Percentiles rank a stretch among this genome's conserved stretches.
These are phyloP conservation scores for Serripes groenlandicus DNA, from an alignment of 2,888 invertebrate genomes.

Conservation along the genomic window DNA sequence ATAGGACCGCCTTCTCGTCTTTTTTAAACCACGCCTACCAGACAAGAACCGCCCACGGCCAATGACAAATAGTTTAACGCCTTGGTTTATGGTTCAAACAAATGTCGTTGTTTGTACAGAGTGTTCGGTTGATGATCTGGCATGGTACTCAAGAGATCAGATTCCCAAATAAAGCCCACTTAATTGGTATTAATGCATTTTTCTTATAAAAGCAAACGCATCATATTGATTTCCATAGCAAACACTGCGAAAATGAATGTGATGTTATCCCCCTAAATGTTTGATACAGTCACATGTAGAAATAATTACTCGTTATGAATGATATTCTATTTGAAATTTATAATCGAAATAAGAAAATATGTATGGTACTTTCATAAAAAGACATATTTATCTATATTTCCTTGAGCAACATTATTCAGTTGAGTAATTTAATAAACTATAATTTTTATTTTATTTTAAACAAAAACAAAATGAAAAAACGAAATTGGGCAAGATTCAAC, in stretches of 20 bases:
- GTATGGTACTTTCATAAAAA: too few species aligned
- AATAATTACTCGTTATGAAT: too few species aligned
- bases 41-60: background rate
- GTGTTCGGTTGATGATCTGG: background rate
- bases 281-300: too few species aligned
- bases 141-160: constrained; percentile 16
- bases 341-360: too few species aligned
- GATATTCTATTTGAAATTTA: too few species aligned
- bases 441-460: too few species aligned
- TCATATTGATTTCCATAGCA: constrained; percentile 9
- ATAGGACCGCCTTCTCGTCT: background rate
- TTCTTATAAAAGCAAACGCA: background rate
- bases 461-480: too few species aligned
- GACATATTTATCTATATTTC: too few species aligned
- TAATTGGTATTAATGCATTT: constrained; percentile 22
- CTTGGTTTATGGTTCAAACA: constrained; percentile 1
- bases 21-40: constrained; percentile 6
- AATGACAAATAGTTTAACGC: constrained; percentile 8
- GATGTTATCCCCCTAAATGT: too few species aligned
- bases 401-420: too few species aligned
- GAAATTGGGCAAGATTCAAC: too few species aligned
- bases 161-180: constrained; percentile 21
- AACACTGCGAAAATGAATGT: background rate
- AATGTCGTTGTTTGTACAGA: background rate
- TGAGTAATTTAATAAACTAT: too few species aligned